Evolutionary conservation across 92 coral and sea anemone genomes (phyloP).

Genomic region (Epizoanthus stellaris): DNA sequence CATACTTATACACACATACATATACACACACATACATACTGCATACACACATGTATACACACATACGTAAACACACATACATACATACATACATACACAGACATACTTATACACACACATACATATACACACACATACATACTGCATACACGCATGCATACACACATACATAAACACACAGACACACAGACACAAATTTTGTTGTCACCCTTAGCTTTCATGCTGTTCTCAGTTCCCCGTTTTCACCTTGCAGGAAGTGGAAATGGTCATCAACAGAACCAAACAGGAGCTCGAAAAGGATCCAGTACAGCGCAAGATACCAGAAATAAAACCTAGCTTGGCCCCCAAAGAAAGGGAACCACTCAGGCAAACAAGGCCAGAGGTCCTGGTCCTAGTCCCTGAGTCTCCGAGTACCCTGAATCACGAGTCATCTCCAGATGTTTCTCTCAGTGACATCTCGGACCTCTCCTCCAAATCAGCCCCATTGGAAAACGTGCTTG

Average conservation of each 20-base stretch:
- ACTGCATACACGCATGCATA: no score
- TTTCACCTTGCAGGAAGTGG: conserved; percentile 72
- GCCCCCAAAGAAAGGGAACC: conserved; percentile 30
- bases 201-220: not conserved
- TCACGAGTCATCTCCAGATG: conserved; percentile 25
- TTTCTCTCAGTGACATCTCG: conserved; percentile 4
- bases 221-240: not conserved
- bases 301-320: conserved; percentile 31
- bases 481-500: not conserved
- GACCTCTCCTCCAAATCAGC: conserved; percentile 3
- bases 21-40: no score
- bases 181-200: no score
- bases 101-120: no score
- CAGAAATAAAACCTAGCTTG: conserved; percentile 35
- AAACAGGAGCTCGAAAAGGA: conserved; percentile 74
- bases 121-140: no score
- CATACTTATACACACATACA: no score
- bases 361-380: conserved; percentile 3
- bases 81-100: no score
- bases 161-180: no score
- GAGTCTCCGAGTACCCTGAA: conserved; percentile 4
- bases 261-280: conserved; percentile 77
- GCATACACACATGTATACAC: no score
- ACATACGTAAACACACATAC: no score
- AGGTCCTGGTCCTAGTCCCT: conserved; percentile 1